Evolutionary conservation across 53 echinoderm and acorn worm species (phyloP).

Genomic region (Holothuria scabra): DNA sequence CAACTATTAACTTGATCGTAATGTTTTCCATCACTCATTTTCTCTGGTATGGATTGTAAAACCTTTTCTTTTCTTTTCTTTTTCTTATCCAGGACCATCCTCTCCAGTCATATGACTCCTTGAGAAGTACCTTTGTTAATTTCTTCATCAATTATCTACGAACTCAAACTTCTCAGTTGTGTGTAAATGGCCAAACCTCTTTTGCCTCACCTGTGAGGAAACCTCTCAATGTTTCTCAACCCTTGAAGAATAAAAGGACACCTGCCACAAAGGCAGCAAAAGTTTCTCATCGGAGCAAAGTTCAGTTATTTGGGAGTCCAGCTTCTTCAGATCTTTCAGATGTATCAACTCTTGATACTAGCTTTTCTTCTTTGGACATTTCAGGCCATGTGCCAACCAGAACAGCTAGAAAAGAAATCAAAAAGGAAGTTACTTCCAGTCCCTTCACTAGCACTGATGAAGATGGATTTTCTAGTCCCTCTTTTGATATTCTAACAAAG

Average conservation of each 20-base stretch:
- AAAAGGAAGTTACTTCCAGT: slow-evolving; percentile 35
- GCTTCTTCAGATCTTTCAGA: slow-evolving; percentile 25
- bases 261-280: neutral
- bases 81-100: slow-evolving; percentile 2
- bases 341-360: slow-evolving; percentile 17
- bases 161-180: slow-evolving; percentile 80
- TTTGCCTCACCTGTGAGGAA: slow-evolving; percentile 86
- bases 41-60: no score
- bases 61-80: neutral
- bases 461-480: neutral
- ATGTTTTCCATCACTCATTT: no score
- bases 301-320: slow-evolving; percentile 23
- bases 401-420: slow-evolving; percentile 52
- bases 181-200: slow-evolving; percentile 70
- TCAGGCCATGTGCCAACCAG: slow-evolving; percentile 43
- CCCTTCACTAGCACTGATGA: neutral
- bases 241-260: slow-evolving; percentile 50
- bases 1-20: no score
- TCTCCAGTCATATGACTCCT: slow-evolving; percentile 55
- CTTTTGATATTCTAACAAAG: neutral
- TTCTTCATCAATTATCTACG: slow-evolving; percentile 90
- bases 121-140: slow-evolving; percentile 67
- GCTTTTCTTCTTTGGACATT: neutral
- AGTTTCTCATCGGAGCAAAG: slow-evolving; percentile 20
- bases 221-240: slow-evolving; percentile 57